These are phyloP conservation scores for Frieseomelitta varia DNA, from an alignment of 1,140 invertebrate genomes.

Conservation along the genomic window DNA sequence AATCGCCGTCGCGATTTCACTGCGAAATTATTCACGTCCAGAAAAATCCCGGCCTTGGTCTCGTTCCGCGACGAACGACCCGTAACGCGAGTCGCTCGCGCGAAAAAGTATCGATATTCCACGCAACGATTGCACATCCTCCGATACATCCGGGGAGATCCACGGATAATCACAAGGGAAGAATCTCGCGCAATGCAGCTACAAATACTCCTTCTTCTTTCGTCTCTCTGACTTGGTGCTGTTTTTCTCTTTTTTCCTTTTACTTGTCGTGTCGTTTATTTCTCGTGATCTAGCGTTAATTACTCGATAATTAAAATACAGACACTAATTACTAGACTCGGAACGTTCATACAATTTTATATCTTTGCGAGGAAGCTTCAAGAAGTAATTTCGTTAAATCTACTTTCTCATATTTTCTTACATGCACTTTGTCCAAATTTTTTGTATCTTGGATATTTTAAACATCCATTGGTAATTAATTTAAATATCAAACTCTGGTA, in stretches of 20 bases:
- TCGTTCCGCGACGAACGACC: neutral
- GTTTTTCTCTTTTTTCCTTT: neutral
- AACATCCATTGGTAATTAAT: no score
- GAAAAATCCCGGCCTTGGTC: neutral
- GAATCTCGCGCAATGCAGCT: neutral
- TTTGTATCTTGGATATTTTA: no score
- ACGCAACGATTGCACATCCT: neutral
- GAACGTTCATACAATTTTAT: no score
- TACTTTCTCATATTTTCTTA: no score
- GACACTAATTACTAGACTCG: no score
- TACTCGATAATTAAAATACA: no score
- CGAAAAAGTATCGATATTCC: constrained; percentile 35
- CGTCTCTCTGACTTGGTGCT: neutral
- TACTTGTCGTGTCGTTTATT: neutral
- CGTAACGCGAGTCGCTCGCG: neutral
- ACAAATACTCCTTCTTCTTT: neutral
- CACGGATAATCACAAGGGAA: neutral
- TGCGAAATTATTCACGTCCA: neutral
- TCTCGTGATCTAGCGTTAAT: no score
- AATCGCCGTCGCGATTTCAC: neutral
- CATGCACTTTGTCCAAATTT: no score
- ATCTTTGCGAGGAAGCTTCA: no score
- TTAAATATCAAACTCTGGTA: no score
- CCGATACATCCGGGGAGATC: neutral
- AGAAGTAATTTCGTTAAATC: no score